Evolutionary conservation across 1,140 invertebrate genomes (phyloP), one percentile per base, ranked within the genome.

Genomic region (Drosophila kikkawai): DNA sequence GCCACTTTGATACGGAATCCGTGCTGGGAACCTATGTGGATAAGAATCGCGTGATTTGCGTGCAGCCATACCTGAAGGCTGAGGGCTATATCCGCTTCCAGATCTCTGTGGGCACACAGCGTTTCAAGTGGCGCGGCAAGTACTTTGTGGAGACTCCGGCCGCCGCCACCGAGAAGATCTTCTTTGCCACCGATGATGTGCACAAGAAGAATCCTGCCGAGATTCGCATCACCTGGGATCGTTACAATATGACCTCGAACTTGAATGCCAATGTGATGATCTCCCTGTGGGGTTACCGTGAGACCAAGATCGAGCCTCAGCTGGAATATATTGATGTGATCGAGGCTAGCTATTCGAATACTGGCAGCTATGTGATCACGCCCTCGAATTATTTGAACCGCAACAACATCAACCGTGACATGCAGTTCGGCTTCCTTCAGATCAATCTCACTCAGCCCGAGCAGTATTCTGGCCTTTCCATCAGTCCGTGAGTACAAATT

Each of bases 101-200:
- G 79, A 95, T 99, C 22, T 96, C 97, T 5, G 95, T 98, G 48
- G 97, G 97, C 60, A 96, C 95, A 42, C 96, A 96, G 80, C 95
- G 95, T 22, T 97, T 96, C 91, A 96, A 98, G 80, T 99, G 98
- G 97, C 97, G 97, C 85, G 97, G 98, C 82, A 96, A 96, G 94
- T 98, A 96, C 93, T 98, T 98, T 91, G 96, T 99, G 50, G 97
- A 98, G 95, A 97, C 97, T 3, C 97, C 97, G 0, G 96, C 96
- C 1, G 96, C 95, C 1, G 97, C 97, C 6, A 95, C 96, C 0
- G 96, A 98, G 92, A 96, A 95, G 82, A 97, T 98, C 53, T 97
- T 95, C 93, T 98, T 98, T 88, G 94, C 95, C 45, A 96, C 95
- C 45, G 95, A 96, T 76, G 94, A 95, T 26, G 94, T 97, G 8